Base-by-base conservation (phyloP, 2,888 invertebrate genomes). In the Byasa hedistus region DNA sequence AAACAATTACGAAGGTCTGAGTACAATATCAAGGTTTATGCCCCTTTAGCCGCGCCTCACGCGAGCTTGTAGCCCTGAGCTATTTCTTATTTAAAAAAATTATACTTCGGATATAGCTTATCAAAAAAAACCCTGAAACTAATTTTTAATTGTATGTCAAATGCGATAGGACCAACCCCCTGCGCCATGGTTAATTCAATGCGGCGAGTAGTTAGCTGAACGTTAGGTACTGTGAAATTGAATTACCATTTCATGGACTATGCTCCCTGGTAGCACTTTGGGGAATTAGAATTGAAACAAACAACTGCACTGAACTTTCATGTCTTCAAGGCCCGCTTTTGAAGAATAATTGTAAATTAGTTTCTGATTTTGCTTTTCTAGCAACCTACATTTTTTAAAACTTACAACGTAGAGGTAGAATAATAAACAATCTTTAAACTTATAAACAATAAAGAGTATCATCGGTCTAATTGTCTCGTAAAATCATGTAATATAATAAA, bases 271-370 rank as follows among this genome's bases (percentile, higher is more conserved):
- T 71, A 74, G 70, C 78, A 79, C 80, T 84, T 79, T 75, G 63
- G 81, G 77, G 81, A 75, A 82, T 84, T 83, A 78, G 75, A 68
- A 65, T 70, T 71, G 71, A 77, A 57, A n/a, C 4, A 21, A 57
- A 32, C 57, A 32, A 8, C 10, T 32, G 7, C 32, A 17, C 44
- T 44, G 44, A 44, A 17, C 12, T 4, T 2, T 44, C 4, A 17
- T 44, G 44, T 44, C 17, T 44, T 17, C 2, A 10, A 44, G 19
- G 8, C 17, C 12, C 4, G 2, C 44, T 17, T 44, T 44, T 0
- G 15, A 17, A 44, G 17, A 10, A 44, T 19, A 44, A 44, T 44
- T 44, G 44, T 15, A 44, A 15, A 44, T 15, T 15, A 44, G 15
- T 17, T 15, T 44, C 19, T 44, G 44, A 17, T 44, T 44, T 17